Conservation (phyloP, 2,113 vertebrate genomes). For the Phylloscopus trochiloides region DNA sequence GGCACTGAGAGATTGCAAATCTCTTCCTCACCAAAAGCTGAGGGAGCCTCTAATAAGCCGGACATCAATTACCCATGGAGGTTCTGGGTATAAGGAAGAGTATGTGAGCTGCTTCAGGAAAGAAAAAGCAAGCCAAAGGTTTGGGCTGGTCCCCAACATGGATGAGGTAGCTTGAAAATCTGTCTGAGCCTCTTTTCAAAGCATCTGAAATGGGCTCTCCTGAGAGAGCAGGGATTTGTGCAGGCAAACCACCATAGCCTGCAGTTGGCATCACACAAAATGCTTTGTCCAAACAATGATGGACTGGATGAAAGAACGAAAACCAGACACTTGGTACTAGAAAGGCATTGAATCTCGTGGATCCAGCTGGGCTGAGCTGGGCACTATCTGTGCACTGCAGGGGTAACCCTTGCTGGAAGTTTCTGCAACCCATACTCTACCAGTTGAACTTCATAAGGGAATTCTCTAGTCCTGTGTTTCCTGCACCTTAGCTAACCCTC, state of each 20-base stretch:
- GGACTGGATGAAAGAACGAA: not conserved
- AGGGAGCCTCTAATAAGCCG: not conserved
- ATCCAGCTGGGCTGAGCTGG: not conserved
- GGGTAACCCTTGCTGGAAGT: not conserved
- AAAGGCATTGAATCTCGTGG: not conserved
- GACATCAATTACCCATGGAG: not conserved
- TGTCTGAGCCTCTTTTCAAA: not conserved
- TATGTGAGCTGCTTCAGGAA: not conserved
- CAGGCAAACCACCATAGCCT: not conserved
- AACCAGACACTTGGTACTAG: not conserved
- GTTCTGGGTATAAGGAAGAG: not conserved
- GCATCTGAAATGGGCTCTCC: not conserved
- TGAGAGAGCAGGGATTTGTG: not conserved
- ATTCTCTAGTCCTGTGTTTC: not conserved
- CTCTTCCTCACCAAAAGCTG: not conserved
- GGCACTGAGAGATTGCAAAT: not conserved
- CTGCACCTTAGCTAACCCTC: not conserved
- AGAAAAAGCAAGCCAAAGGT: not conserved
- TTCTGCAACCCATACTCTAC: not conserved
- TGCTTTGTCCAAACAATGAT: not conserved
- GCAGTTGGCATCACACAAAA: not conserved
- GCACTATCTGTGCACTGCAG: not conserved
- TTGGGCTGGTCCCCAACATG: not conserved
- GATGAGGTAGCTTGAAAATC: not conserved
- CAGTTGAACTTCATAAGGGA: not conserved